Evolutionary conservation across 1,140 invertebrate species (phyloP), one percentile per base, ranked within the genome.

Genomic region (Hyposmocoma kahamanoa): DNA sequence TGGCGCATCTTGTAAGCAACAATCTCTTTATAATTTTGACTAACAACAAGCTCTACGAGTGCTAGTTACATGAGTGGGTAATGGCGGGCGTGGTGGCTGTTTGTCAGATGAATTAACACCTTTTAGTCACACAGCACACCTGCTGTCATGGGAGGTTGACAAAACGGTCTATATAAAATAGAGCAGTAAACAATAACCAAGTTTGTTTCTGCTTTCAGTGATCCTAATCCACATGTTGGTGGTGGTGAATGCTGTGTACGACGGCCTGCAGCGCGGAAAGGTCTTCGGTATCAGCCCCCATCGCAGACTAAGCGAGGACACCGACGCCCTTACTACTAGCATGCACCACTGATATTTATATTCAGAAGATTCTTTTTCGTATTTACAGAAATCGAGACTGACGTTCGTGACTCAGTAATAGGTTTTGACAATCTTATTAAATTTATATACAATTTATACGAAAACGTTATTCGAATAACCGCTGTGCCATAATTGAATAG

Each of bases 211-310:
- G 50, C 6, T 67, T 67, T 15, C 58, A 67, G 64, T 54, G 10
- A n/a, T 67, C 17, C 44, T 61, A 48, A 51, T 59, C 1, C 50
- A 58, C 18, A 49, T 30, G 5, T 22, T 64, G 20, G 45, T 59
- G 9, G 50, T 48, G 2, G 45, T 63, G n/a, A 45, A 64, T 10
- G 42, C 56, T 0, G 19, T 53, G n/a, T 64, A 67, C 20, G 64
- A 64, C 6, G 19, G 48, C n/a, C 53, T 63, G 49, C 32, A 34
- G n/a, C 38, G 24, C 3, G 59, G 62, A 11, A 59, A 54, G 21
- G 19, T 45, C 6, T 55, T 53, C 8, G 15, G 6, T 8, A 15
- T 22, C 22, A 38, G n/a, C 39, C 13, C 10, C 20, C 32, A 34
- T 34, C 32, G 13, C 32, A 34, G 5, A 4, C n/a, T 34, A 4